Evolutionary conservation across 2,113 vertebrate genomes (phyloP).

Genomic region (Bostrychus sinensis): DNA sequence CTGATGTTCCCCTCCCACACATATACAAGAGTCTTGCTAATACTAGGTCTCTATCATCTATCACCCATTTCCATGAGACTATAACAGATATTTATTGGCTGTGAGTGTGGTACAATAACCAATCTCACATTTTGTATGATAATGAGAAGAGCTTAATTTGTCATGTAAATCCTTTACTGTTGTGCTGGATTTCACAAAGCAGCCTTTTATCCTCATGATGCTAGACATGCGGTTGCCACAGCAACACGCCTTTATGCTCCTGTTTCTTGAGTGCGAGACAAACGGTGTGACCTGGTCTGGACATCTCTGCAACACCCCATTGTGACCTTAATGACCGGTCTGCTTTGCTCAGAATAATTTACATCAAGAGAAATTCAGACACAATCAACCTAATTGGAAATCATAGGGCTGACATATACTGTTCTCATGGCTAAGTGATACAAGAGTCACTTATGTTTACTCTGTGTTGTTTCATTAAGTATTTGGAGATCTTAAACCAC

Average conservation of each 20-base stretch:
- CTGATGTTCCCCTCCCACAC: not conserved
- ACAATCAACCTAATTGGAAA: not conserved
- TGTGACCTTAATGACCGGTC: constrained; percentile 9
- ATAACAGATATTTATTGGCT: constrained; percentile 1
- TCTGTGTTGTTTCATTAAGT: not conserved
- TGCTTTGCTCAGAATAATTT: constrained; percentile 27
- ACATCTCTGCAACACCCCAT: constrained; percentile 24
- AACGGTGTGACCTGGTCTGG: constrained; percentile 25
- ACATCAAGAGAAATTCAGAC: constrained; percentile 12
- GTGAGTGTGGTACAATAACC: not conserved
- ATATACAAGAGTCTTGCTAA: not conserved
- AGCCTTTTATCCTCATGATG: constrained; percentile 29
- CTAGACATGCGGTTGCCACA: constrained; percentile 48
- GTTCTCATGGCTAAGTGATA: not conserved
- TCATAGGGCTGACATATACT: not conserved
- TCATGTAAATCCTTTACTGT: constrained; percentile 3
- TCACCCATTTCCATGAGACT: not conserved
- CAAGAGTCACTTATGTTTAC: not conserved
- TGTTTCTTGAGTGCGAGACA: constrained; percentile 27
- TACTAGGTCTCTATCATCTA: not conserved
- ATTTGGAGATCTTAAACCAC: no score
- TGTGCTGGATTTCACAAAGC: constrained; percentile 22
- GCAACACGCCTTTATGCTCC: constrained; percentile 39
- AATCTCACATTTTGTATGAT: not conserved
- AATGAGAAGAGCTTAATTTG: constrained; percentile 12